Conservation (phyloP, 2,888 invertebrate genomes). For the Biston betularia region DNA sequence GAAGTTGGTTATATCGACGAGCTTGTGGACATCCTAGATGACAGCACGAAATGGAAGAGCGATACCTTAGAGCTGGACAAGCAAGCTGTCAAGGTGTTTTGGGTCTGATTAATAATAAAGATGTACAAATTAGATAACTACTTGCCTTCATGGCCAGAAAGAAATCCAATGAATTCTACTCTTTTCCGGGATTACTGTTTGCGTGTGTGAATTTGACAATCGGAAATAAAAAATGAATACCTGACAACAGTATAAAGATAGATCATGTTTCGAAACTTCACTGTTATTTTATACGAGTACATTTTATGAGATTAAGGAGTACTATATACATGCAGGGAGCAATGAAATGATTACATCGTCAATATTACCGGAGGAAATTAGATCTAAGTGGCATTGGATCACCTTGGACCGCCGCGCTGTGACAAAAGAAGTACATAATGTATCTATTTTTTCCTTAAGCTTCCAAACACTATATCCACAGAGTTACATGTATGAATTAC, state of each 20-base stretch:
- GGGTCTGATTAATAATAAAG: conserved; percentile 65
- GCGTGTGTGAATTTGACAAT: conserved; percentile 1
- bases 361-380: no score
- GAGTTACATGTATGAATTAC: no score
- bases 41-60: conserved; percentile 71
- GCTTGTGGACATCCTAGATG: conserved; percentile 61
- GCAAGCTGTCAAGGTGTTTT: conserved; percentile 79
- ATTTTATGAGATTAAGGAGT: no score
- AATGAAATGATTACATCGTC: no score
- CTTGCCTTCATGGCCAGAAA: conserved; percentile 31
- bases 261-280: background rate
- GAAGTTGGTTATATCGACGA: conserved; percentile 72
- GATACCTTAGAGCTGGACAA: conserved; percentile 69
- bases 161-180: no score
- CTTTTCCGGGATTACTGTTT: conserved; percentile 9
- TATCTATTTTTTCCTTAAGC: no score
- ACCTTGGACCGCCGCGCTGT: no score
- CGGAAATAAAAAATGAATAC: background rate
- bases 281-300: no score
- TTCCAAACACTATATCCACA: no score
- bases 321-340: no score
- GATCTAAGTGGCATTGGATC: no score
- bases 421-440: no score
- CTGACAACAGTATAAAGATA: background rate
- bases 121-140: conserved; percentile 56